Conservation (phyloP, 2,113 vertebrate species). For the Ascaphus truei region DNA sequence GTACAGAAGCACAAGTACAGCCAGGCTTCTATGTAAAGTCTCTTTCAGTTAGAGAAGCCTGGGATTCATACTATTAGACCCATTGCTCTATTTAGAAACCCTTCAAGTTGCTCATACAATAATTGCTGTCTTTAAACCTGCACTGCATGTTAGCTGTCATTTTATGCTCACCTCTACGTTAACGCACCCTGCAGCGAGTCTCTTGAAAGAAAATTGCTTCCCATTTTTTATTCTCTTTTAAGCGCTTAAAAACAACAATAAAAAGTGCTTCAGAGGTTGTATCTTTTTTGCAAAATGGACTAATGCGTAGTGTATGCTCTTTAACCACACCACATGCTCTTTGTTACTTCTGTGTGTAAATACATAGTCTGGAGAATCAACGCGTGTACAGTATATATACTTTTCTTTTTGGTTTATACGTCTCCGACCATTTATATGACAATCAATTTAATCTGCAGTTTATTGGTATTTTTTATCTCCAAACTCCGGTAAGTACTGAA, state of each 20-base stretch:
- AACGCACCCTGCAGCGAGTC: conserved; percentile 20
- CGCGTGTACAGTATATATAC: too few species aligned
- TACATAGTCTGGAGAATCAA: too few species aligned
- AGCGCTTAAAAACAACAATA: conserved; percentile 8
- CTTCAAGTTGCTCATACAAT: conserved; percentile 26
- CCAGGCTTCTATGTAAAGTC: conserved; percentile 21
- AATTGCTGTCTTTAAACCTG: conserved; percentile 33
- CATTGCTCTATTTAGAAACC: conserved; percentile 16
- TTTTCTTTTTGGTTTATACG: too few species aligned
- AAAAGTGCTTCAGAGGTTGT: neutral
- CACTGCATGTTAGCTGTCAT: conserved; percentile 24
- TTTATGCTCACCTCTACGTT: conserved; percentile 25
- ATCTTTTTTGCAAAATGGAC: too few species aligned
- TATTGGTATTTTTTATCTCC: too few species aligned
- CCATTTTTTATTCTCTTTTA: neutral
- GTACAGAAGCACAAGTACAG: neutral
- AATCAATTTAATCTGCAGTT: too few species aligned
- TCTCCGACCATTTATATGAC: too few species aligned
- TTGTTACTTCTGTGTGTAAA: too few species aligned
- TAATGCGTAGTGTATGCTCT: too few species aligned
- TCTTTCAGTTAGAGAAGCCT: neutral
- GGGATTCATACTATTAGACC: neutral
- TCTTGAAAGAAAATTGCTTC: conserved; percentile 23
- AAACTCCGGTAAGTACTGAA: too few species aligned
- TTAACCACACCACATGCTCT: too few species aligned